These are phyloP conservation scores for Paradoxurus hermaphroditus DNA, from an alignment of 2,113 vertebrate genomes.

Conservation along the genomic window DNA sequence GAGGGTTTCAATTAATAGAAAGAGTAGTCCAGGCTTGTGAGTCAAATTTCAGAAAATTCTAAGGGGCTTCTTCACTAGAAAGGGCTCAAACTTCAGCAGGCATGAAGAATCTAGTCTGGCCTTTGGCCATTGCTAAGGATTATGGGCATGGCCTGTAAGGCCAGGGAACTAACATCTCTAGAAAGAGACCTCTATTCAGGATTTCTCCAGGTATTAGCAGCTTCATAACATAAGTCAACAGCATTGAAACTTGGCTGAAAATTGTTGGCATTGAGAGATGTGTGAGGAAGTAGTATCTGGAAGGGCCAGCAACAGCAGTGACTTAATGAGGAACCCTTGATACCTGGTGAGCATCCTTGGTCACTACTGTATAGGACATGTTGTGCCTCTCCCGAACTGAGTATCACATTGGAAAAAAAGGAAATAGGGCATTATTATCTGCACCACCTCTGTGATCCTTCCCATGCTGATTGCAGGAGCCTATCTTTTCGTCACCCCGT, in stretches of 20 bases:
- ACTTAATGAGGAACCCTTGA: neutral
- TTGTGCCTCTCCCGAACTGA: neutral
- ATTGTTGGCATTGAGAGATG: too few relatives aligned
- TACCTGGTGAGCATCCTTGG: too few relatives aligned
- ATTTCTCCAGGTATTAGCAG: neutral
- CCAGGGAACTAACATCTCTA: neutral
- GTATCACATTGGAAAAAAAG: fast-evolving
- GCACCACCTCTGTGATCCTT: neutral
- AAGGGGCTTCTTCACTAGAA: neutral
- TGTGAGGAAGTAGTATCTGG: neutral
- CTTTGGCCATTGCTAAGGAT: neutral
- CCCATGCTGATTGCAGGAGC: fast-evolving
- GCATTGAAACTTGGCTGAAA: neutral
- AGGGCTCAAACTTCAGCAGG: neutral
- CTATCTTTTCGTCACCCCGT: neutral
- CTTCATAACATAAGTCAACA: neutral
- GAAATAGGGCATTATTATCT: fast-evolving
- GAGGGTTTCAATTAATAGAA: neutral
- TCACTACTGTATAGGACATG: fast-evolving
- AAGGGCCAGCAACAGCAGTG: neutral
- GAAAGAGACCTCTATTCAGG: neutral
- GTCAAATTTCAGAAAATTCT: neutral
- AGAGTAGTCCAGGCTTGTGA: neutral
- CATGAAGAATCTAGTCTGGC: neutral
- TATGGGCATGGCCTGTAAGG: neutral